Base-by-base conservation (phyloP, 2,113 vertebrate genomes). In the Garra rufa region DNA sequence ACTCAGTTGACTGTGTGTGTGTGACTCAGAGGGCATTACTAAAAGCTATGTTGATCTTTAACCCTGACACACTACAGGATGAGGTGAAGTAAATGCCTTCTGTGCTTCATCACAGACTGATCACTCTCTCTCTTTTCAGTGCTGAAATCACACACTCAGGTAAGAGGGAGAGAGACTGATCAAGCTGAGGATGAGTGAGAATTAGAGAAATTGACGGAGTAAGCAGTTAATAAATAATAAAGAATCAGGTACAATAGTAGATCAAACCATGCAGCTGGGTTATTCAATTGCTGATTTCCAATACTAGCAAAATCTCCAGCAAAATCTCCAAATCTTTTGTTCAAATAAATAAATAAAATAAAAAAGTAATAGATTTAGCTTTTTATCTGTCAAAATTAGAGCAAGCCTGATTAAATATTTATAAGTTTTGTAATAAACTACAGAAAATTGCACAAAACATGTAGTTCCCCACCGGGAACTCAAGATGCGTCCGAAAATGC, bases 21-120 rank as follows among this genome's bases (percentile, higher is more conserved):
- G 13, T 75, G 26, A 24, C 1, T 70, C 67, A 70, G 67, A 70
- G 67, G 41, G 67, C 34, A 70, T 70, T 70, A 14, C 38, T 70
- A n/a, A 43, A n/a, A 70, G 9, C 67, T 70, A 9, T 41, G 19
- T 4, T 70, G 67, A 70, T 21, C 19, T 41, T 70, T 41, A 41
- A 70, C 67, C 9, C 34, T 70, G 30, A 41, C 67, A 70, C 30
- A 5, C 67, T 41, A 41, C 3, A 70, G 67, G 67, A 41, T 21
- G 24, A 65, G 61, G 26, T 65, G 34, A 69, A 69, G 30, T 41
- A 21, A 69, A 17, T 34, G 34, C 65, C 9, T 34, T 69, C 30
- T 19, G 15, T 69, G 19, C 34, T 34, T 69, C 61, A 65, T 15
- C 63, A 30, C 28, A 65, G 1, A 30, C 9, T 69, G 30, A 69